Conservation (phyloP, 2,113 vertebrate genomes). For the Chaetorhynchus papuensis region DNA sequence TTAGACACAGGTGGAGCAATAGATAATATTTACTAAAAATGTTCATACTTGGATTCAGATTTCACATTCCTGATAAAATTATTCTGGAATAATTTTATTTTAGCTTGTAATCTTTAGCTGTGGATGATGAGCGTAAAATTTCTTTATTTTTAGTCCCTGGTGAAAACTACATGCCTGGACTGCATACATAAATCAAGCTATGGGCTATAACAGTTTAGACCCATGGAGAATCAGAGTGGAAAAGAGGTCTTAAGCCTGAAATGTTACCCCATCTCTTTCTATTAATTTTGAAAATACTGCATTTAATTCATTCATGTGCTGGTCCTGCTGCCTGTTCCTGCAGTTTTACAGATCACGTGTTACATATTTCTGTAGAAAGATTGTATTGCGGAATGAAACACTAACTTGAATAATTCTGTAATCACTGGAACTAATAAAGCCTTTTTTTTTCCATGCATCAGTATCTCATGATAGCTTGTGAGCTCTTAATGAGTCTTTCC, state of each 20-base stretch:
- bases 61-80: slow-evolving; percentile 62
- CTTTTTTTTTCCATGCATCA: background rate
- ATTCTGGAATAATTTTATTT: slow-evolving; percentile 2
- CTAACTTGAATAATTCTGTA: background rate
- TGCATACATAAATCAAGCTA: background rate
- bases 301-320: background rate
- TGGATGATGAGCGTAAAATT: background rate
- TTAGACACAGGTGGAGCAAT: slow-evolving; percentile 2
- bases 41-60: slow-evolving; percentile 8
- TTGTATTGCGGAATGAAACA: background rate
- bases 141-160: slow-evolving; percentile 24
- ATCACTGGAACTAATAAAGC: background rate
- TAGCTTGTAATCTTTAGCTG: background rate
- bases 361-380: background rate
- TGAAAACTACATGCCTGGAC: background rate
- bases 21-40: background rate
- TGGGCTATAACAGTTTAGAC: background rate
- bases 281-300: background rate
- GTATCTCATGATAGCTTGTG: background rate
- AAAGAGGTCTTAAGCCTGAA: background rate
- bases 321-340: background rate
- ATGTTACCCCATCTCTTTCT: background rate
- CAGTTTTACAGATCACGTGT: background rate
- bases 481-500: background rate
- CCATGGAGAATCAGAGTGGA: background rate